phyloP scores from a whole-genome alignment of 2,113 vertebrate species.

The Hippolais icterina region DNA sequence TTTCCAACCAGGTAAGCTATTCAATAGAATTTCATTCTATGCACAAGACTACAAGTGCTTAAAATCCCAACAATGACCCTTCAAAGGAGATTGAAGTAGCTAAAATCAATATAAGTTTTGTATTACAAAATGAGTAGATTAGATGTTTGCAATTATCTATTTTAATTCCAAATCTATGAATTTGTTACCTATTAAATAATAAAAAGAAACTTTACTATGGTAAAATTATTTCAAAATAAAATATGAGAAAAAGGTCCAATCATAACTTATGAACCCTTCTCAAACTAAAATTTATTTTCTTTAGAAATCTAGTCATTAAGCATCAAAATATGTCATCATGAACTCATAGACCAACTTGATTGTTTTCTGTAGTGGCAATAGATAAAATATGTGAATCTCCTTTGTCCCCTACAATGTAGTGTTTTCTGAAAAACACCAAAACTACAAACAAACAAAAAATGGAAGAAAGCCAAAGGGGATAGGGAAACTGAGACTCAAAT shows the following conservation, averaged over 20 bases:
- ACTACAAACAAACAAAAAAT: background rate
- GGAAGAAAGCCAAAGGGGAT: background rate
- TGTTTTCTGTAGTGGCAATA: background rate
- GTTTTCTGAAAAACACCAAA: background rate
- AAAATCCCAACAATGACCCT: background rate
- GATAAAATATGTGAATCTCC: background rate
- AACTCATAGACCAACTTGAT: background rate
- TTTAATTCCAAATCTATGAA: background rate
- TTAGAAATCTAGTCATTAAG: background rate
- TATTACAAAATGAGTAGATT: background rate
- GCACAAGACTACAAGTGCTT: background rate
- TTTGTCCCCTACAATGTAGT: background rate
- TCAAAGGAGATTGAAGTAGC: background rate
- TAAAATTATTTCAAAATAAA: background rate
- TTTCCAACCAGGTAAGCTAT: background rate
- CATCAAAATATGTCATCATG: background rate
- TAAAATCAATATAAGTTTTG: background rate
- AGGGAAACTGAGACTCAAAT: background rate
- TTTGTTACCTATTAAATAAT: background rate
- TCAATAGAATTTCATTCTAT: background rate
- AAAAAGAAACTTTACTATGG: background rate
- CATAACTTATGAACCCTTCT: background rate
- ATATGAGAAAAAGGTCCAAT: background rate
- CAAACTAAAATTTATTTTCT: background rate
- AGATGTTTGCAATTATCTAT: background rate